Percentiles rank a stretch among this genome's conserved stretches.
Conservation (phyloP, 2,113 vertebrate genomes). For the Nesospiza acunhae region DNA sequence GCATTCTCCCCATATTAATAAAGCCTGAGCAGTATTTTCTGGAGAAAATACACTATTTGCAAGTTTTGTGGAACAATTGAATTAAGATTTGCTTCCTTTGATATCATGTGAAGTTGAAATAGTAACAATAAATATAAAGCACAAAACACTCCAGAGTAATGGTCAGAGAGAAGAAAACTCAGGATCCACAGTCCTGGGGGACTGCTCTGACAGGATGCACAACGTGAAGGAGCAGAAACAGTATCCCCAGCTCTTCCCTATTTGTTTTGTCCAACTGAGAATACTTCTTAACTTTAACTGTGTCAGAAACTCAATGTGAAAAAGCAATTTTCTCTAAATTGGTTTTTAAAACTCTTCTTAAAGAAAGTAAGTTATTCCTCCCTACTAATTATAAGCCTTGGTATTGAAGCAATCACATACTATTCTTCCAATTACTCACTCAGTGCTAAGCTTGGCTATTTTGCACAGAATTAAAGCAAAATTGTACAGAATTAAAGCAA, state of each 20-base stretch:
- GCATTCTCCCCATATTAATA: neutral
- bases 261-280: neutral
- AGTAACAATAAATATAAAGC: neutral
- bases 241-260: neutral
- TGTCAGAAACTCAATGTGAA: neutral
- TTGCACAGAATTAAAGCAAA: neutral
- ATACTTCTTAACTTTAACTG: neutral
- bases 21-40: neutral
- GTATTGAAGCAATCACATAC: neutral
- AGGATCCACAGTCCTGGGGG: accelerated
- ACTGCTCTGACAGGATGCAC: neutral
- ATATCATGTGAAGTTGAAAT: neutral
- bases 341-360: neutral
- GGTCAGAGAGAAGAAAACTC: neutral
- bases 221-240: neutral
- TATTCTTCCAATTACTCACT: neutral
- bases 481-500: neutral
- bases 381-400: neutral
- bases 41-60: neutral
- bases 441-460: neutral
- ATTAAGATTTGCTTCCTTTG: neutral
- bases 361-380: neutral
- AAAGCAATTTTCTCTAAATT: neutral
- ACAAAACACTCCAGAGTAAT: neutral
- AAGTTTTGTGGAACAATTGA: neutral